These are phyloP conservation scores for Patagioenas fasciata DNA, from an alignment of 2,113 vertebrate genomes.

Conservation along the genomic window DNA sequence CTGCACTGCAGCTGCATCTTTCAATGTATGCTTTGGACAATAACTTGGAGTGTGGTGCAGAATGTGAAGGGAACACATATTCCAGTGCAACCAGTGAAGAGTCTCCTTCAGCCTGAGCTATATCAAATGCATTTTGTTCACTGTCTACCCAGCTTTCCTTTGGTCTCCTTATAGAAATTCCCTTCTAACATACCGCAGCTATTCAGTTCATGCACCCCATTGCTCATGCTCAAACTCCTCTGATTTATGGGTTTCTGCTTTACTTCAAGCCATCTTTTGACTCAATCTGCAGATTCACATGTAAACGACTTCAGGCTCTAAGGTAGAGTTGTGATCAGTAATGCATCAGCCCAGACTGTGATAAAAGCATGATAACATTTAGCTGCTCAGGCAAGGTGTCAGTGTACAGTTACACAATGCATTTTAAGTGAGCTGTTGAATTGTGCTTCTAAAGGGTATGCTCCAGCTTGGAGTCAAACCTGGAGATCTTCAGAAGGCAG, in stretches of 20 bases:
- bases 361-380: not conserved
- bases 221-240: not conserved
- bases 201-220: not conserved
- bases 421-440: not conserved
- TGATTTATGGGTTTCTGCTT: not conserved
- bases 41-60: not conserved
- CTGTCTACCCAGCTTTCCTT: not conserved
- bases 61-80: not conserved
- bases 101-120: not conserved
- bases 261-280: not conserved
- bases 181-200: not conserved
- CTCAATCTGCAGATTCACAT: not conserved
- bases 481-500: not conserved
- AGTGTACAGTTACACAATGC: not conserved
- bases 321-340: not conserved
- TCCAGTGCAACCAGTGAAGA: not conserved
- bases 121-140: not conserved
- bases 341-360: not conserved
- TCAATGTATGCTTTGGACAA: not conserved
- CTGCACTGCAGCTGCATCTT: not conserved
- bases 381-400: not conserved
- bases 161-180: not conserved
- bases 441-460: not conserved
- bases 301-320: not conserved
- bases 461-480: not conserved